These are phyloP conservation scores for Epinotia ramella DNA, from an alignment of 2,888 invertebrate genomes.

Conservation along the genomic window DNA sequence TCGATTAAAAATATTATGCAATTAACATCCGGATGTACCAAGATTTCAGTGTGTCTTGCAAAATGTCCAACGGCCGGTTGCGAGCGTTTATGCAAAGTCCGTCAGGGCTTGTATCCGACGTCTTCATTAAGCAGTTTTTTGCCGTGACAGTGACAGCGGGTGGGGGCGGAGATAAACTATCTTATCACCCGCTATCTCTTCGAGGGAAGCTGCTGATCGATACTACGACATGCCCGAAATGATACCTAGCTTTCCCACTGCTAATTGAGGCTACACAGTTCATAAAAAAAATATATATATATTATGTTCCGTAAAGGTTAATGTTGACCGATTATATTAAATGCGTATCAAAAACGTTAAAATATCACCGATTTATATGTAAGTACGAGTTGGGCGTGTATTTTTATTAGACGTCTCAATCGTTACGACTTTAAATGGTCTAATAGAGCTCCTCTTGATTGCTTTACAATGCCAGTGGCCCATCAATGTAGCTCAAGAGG, in stretches of 20 bases:
- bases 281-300: not conserved
- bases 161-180: conserved; percentile 74
- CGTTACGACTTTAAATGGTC: conserved; percentile 73
- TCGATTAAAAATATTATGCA: not conserved
- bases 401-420: conserved; percentile 67
- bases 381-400: conserved; percentile 28
- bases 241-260: conserved; percentile 28
- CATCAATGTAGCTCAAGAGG: conserved; percentile 32
- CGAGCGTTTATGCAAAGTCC: conserved; percentile 43
- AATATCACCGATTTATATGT: conserved; percentile 4
- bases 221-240: conserved; percentile 51
- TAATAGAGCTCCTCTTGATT: conserved; percentile 77
- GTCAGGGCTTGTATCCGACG: conserved; percentile 52
- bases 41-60: conserved; percentile 13
- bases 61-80: conserved; percentile 24
- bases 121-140: conserved; percentile 57
- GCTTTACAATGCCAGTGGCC: conserved; percentile 69
- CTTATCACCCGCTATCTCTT: conserved; percentile 72
- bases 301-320: not conserved
- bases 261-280: not conserved
- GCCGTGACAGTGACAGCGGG: conserved; percentile 59
- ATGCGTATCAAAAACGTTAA: not conserved
- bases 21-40: not conserved
- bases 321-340: not conserved
- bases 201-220: conserved; percentile 71